phyloP scores from a whole-genome alignment of 2,797 vertebrate genomes.

The Pogonophryne albipinna region DNA sequence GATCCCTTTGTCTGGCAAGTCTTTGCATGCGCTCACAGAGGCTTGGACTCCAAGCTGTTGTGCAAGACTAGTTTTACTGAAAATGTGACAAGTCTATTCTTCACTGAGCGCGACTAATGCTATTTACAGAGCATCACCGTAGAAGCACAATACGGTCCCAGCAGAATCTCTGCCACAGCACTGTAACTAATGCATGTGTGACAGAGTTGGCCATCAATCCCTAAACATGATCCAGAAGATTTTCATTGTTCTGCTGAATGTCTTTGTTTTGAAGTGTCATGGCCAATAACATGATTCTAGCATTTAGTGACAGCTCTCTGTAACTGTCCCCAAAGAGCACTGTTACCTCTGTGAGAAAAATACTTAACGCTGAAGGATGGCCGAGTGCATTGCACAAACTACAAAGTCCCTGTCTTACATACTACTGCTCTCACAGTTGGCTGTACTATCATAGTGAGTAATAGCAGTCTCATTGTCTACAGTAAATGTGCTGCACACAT shows the following conservation, averaged over 20 bases:
- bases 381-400: conserved; percentile 33
- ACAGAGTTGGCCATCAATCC: conserved; percentile 72
- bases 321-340: conserved; percentile 27
- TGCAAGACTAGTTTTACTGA: conserved; percentile 75
- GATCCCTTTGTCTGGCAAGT: conserved; percentile 80
- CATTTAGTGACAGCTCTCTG: conserved; percentile 26
- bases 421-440: conserved; percentile 35
- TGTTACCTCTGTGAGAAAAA: conserved; percentile 40
- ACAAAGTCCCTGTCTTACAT: conserved; percentile 46
- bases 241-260: conserved; percentile 69
- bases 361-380: conserved; percentile 17
- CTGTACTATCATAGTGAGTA: conserved; percentile 42
- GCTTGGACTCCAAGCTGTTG: conserved; percentile 79
- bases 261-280: conserved; percentile 59
- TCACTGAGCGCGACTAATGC: conserved; percentile 81
- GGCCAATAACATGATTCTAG: conserved; percentile 26
- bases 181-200: conserved; percentile 78
- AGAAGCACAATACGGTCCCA: conserved; percentile 73
- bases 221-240: conserved; percentile 72
- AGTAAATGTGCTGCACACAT: conserved; percentile 46
- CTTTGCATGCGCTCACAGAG: conserved; percentile 64
- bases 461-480: conserved; percentile 45
- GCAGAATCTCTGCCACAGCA: conserved; percentile 61
- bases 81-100: conserved; percentile 84
- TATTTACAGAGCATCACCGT: conserved; percentile 79